phyloP scores from a whole-genome alignment of 2,797 vertebrate species.

The Galaxias olidus region DNA sequence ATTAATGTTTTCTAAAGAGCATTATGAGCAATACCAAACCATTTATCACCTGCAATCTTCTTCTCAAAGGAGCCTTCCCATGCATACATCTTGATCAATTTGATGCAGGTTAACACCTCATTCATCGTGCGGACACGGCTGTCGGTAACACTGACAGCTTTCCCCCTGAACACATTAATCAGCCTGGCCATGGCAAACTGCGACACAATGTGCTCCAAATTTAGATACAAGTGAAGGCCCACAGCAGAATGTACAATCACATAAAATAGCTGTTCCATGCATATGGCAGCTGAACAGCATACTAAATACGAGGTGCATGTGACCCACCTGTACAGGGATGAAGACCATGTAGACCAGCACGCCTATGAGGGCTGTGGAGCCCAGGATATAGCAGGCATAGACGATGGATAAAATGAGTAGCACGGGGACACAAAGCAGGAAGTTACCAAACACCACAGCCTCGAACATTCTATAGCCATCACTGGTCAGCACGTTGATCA shows the following conservation, averaged over 20 bases:
- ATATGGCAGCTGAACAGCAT: too few relatives aligned
- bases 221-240: background rate
- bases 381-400: slow-evolving; percentile 75
- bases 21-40: background rate
- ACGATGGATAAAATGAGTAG: slow-evolving; percentile 63
- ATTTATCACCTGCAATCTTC: slow-evolving; percentile 67
- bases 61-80: slow-evolving; percentile 82
- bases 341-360: slow-evolving; percentile 69
- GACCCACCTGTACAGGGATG: slow-evolving; percentile 78
- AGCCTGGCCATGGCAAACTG: slow-evolving; percentile 73
- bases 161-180: slow-evolving; percentile 66
- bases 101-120: slow-evolving; percentile 82
- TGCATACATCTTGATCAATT: slow-evolving; percentile 85
- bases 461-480: slow-evolving; percentile 82
- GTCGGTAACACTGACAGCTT: slow-evolving; percentile 69
- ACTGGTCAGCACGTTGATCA: slow-evolving; percentile 78
- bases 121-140: slow-evolving; percentile 78
- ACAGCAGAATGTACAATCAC: background rate
- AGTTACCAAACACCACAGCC: slow-evolving; percentile 69
- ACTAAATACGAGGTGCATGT: background rate
- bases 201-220: slow-evolving; percentile 22
- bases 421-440: slow-evolving; percentile 65
- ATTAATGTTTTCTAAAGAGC: too few relatives aligned
- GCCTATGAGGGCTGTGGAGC: slow-evolving; percentile 77
- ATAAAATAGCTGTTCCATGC: background rate